phyloP scores from a whole-genome alignment of 2,888 invertebrate genomes.

The Oxytorus armatus region DNA sequence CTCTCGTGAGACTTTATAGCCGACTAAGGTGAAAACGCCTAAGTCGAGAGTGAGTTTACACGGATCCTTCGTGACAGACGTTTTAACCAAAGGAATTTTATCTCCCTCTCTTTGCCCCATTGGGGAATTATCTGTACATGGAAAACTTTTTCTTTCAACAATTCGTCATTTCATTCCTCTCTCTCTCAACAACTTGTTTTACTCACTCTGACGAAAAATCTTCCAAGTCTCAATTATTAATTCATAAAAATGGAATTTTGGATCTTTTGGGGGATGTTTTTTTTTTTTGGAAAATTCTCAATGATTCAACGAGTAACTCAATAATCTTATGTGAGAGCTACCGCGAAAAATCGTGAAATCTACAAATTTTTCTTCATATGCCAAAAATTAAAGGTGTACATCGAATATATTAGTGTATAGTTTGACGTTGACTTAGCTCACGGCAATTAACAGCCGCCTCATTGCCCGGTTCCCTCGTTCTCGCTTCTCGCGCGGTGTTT shows the following conservation, averaged over 20 bases:
- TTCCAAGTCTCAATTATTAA: no score
- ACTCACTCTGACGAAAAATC: no score
- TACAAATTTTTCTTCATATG: not conserved
- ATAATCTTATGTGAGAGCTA: no score
- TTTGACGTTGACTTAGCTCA: slow-evolving; percentile 78
- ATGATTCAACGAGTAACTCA: no score
- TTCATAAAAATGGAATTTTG: not conserved
- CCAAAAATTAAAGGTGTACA: not conserved
- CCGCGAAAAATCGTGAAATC: no score
- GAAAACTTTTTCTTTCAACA: not conserved
- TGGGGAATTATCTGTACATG: not conserved
- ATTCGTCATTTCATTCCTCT: not conserved
- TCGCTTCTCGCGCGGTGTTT: slow-evolving; percentile 27
- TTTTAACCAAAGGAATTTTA: slow-evolving; percentile 33
- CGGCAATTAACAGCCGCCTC: slow-evolving; percentile 80
- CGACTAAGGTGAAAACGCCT: slow-evolving; percentile 24
- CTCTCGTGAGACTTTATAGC: slow-evolving; percentile 45
- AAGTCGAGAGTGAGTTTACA: slow-evolving; percentile 54
- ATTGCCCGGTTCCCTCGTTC: slow-evolving; percentile 74
- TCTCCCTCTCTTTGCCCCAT: not conserved
- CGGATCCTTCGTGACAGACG: slow-evolving; percentile 53
- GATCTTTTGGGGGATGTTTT: no score
- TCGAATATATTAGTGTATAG: slow-evolving; percentile 67
- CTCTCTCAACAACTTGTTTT: not conserved
- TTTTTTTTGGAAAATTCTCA: no score